Conservation (phyloP, 2,797 vertebrate species). For the Agapornis canus region DNA sequence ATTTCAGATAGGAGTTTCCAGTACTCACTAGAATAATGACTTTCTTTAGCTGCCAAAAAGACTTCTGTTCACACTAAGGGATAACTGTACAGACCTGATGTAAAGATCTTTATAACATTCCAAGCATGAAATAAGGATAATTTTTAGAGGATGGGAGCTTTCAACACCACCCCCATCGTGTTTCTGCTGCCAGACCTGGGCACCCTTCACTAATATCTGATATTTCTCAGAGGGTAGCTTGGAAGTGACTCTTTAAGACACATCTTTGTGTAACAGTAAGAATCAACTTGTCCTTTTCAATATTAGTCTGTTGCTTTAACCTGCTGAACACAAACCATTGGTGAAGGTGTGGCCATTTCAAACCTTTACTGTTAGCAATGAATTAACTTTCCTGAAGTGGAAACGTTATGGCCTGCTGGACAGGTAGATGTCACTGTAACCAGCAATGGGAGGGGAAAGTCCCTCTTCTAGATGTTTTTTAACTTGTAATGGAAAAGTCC, state of each 20-base stretch:
- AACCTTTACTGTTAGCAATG: not conserved
- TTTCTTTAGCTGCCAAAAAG: not conserved
- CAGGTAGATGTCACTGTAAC: not conserved
- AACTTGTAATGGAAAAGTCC: not conserved
- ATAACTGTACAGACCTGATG: not conserved
- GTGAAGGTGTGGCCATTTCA: not conserved
- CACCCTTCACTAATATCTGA: not conserved
- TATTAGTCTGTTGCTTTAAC: not conserved
- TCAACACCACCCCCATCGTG: not conserved
- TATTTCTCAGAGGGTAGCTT: not conserved
- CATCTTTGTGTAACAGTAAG: not conserved
- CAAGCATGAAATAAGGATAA: not conserved
- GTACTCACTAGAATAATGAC: not conserved
- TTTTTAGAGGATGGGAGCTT: not conserved
- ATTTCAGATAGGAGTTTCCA: not conserved
- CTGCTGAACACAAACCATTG: not conserved
- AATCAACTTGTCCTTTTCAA: not conserved
- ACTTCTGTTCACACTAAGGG: not conserved
- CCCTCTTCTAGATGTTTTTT: not conserved
- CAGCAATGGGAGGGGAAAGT: not conserved
- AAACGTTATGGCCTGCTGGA: not conserved
- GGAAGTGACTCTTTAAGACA: not conserved
- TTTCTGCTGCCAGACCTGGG: not conserved
- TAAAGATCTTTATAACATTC: not conserved
- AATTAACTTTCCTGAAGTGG: not conserved